Percentiles rank a stretch among this genome's conserved stretches.
These are phyloP conservation scores for Drosophila nebulosa DNA, from an alignment of 1,140 invertebrate genomes.

Conservation along the genomic window DNA sequence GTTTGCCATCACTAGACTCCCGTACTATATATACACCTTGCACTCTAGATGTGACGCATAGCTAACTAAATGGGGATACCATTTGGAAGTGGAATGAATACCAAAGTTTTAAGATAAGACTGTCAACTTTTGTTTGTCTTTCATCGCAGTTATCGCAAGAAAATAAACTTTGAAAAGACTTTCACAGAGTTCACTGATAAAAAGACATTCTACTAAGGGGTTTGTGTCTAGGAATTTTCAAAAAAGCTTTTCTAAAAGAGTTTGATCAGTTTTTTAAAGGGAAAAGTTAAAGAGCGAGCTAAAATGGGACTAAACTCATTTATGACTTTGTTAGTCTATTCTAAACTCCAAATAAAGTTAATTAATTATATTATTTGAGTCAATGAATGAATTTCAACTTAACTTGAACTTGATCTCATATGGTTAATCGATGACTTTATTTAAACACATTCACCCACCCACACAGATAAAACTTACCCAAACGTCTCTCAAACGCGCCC, in stretches of 20 bases:
- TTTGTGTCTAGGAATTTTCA: constrained; percentile 43
- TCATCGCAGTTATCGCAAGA: constrained; percentile 37
- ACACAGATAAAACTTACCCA: constrained; percentile 62
- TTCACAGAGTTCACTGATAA: background rate
- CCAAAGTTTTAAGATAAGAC: constrained; percentile 49
- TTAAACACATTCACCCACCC: background rate
- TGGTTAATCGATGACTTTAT: constrained; percentile 7
- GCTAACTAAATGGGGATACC: constrained; percentile 49
- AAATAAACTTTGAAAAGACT: constrained; percentile 20
- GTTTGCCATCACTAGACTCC: constrained; percentile 50
- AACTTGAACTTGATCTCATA: constrained; percentile 29
- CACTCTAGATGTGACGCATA: constrained; percentile 57
- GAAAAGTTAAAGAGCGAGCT: no score
- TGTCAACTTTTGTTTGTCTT: constrained; percentile 48
- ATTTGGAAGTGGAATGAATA: constrained; percentile 4
- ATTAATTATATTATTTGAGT: no score
- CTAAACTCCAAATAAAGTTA: no score
- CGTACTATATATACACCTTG: constrained; percentile 22
- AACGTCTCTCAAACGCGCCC: constrained; percentile 77
- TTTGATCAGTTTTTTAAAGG: background rate
- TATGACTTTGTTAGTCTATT: no score
- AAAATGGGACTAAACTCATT: no score
- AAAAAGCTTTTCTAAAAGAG: constrained; percentile 2
- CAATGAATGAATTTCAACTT: background rate
- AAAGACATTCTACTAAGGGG: constrained; percentile 16